These are phyloP conservation scores for Pristionchus arcanus DNA, from an alignment of 2,888 invertebrate species.

Conservation along the genomic window DNA sequence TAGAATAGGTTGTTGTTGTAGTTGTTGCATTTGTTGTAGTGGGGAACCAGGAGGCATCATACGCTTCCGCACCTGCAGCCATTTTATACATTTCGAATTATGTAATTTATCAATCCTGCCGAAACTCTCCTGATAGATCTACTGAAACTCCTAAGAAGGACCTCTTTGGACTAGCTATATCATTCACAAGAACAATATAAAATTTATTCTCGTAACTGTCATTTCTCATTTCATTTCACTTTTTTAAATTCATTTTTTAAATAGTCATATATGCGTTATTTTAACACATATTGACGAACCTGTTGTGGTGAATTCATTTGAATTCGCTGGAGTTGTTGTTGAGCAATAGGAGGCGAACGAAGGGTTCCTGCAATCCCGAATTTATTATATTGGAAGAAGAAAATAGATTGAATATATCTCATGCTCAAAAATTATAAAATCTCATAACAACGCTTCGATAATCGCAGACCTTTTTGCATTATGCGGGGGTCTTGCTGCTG, in stretches of 20 bases:
- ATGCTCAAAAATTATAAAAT: neutral
- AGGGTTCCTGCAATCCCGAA: too few species aligned
- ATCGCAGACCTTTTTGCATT: neutral
- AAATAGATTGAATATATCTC: neutral
- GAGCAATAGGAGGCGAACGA: neutral
- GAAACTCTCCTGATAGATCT: too few species aligned
- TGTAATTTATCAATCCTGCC: too few species aligned
- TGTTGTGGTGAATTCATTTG: slow-evolving; percentile 47
- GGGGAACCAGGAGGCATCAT: neutral
- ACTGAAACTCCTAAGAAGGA: too few species aligned
- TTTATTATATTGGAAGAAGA: neutral
- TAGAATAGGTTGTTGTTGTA: neutral
- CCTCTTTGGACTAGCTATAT: too few species aligned
- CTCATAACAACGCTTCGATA: neutral
- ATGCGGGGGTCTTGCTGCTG: neutral
- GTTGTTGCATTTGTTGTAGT: neutral
- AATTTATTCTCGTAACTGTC: too few species aligned
- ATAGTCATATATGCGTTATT: neutral
- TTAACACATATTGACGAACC: neutral
- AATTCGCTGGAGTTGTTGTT: neutral
- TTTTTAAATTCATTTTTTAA: too few species aligned
- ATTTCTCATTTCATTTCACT: too few species aligned
- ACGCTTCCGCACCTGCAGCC: neutral
- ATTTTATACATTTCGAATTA: neutral
- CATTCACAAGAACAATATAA: too few species aligned